A percentile compares a stretch with the other conserved stretches of the same genome.
These are phyloP conservation scores for Ammospiza maritima DNA, from an alignment of 2,797 vertebrate species.

Conservation along the genomic window DNA sequence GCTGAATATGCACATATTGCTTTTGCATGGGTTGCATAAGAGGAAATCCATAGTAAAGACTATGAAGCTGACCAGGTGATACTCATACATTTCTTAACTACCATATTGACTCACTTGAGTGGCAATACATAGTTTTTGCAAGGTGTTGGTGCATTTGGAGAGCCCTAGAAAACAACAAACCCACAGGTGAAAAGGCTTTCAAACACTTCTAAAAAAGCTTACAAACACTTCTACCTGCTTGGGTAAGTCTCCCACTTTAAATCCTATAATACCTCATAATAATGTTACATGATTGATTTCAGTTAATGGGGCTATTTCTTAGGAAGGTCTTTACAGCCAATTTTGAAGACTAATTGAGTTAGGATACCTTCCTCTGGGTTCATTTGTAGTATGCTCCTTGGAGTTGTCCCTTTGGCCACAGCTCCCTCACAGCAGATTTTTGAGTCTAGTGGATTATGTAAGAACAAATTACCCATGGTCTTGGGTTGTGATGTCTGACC, in stretches of 20 bases:
- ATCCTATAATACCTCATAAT: neutral
- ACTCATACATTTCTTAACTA: neutral
- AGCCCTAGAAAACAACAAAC: neutral
- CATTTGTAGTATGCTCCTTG: neutral
- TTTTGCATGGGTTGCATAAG: neutral
- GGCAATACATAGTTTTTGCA: neutral
- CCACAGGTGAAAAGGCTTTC: neutral
- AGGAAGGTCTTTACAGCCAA: neutral
- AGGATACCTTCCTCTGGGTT: neutral
- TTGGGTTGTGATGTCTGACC: neutral
- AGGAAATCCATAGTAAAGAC: neutral
- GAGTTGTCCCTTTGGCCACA: neutral
- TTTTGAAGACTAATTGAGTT: neutral
- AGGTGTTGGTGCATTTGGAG: neutral
- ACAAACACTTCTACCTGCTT: fast-evolving
- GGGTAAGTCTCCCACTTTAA: neutral
- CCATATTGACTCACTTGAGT: neutral
- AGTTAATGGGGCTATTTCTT: neutral
- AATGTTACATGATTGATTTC: neutral
- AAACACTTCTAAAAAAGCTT: neutral
- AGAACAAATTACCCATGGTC: neutral
- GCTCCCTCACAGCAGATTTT: neutral
- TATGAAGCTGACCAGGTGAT: neutral
- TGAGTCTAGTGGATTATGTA: neutral
- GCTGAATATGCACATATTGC: fast-evolving